A percentile compares a stretch with the other conserved stretches of the same genome.
phyloP scores from a whole-genome alignment of 2,797 vertebrate species.

The Falco biarmicus region DNA sequence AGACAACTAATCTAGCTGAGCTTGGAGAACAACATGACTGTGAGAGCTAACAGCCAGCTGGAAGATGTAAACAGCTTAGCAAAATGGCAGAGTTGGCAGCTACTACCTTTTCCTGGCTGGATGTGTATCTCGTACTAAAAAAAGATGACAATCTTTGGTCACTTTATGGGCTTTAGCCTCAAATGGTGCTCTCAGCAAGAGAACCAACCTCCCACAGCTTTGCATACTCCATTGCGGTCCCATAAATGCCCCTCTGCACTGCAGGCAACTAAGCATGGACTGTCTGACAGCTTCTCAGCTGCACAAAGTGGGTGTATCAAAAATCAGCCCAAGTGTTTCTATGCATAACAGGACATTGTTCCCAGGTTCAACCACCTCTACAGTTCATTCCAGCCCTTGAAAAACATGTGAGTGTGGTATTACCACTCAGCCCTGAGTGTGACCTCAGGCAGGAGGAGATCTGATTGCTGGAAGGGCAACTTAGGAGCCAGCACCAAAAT shows the following conservation, averaged over 20 bases:
- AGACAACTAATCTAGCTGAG: constrained; percentile 39
- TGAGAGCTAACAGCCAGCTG: constrained; percentile 16
- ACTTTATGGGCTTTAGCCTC: neutral
- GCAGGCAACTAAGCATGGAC: fast-evolving
- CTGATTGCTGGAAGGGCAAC: neutral
- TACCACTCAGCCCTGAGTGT: neutral
- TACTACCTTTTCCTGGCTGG: neutral
- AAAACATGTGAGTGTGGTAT: neutral
- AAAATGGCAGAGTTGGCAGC: constrained; percentile 30
- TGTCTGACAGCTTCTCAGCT: neutral
- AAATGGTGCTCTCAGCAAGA: neutral
- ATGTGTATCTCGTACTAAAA: neutral
- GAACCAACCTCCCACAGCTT: neutral
- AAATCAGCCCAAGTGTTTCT: neutral
- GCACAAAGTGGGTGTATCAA: neutral
- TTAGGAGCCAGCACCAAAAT: neutral
- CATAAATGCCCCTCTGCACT: neutral
- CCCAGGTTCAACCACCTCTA: neutral
- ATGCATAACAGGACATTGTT: neutral
- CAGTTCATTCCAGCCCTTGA: neutral
- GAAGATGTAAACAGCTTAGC: neutral
- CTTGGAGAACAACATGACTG: neutral
- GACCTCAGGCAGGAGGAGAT: neutral
- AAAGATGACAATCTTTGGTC: constrained; percentile 15
- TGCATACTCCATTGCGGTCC: neutral